Base-by-base conservation (phyloP, 2,113 vertebrate species). In the Pterocles orientalis region DNA sequence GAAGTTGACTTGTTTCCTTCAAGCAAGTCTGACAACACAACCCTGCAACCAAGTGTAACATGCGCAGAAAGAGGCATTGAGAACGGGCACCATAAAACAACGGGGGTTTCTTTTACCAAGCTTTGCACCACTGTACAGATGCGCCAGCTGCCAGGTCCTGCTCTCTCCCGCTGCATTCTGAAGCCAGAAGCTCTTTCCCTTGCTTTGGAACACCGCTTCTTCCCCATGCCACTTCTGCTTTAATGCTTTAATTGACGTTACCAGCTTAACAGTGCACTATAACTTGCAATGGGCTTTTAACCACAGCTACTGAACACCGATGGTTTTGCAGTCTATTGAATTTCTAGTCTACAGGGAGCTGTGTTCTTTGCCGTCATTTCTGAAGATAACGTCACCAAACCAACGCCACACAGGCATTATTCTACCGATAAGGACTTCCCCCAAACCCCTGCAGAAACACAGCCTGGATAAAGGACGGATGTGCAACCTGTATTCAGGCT, bases 261-360 rank as follows among this genome's bases (percentile, higher is more conserved):
- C 57, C 78, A 89, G 56, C 41, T 93, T 92, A 96, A 94, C 2
- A 81, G 80, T 20, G 73, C 73, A n/a, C 51, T 72, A 28, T 69
- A 90, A 91, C 89, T 33, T 62, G 82, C 82, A 96, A 93, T 14
- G 65, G 82, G 72, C 77, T 93, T 90, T 92, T 95, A 92, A 96
- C 54, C 78, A 86, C 85, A 92, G 92, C 61, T 83, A 77, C 61
- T 76, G 93, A 75, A 79, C 73, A 79, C 43, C 36, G 78, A 89
- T 20, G 2, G 36, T 43, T 79, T 28, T 29, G 66, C 70, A 78
- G 75, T 8, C 92, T 93, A 64, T 57, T 45, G 84, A 69, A 96
- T 89, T 61, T 70, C 54, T 8, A 9, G 18, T 13, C 83, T 34
- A 33, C 34, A n/a, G 72, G 85, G 71, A 39, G 56, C 53, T 14